Evolutionary conservation across 2,888 invertebrate species (phyloP).

Genomic region (Mimumesa dahlbomi): DNA sequence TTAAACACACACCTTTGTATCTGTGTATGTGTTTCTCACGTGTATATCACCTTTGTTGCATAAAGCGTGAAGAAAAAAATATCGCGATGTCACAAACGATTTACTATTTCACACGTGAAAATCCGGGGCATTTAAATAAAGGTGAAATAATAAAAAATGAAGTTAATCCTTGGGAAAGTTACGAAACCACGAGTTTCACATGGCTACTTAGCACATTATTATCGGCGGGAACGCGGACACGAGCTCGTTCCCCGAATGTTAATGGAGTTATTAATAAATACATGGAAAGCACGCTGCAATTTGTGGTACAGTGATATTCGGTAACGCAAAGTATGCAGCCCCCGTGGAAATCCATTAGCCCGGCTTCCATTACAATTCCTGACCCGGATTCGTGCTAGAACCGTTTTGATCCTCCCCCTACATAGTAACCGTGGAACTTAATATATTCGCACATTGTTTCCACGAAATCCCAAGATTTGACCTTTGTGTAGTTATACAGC

Average conservation of each 20-base stretch:
- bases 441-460: slow-evolving; percentile 27
- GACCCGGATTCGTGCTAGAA: slow-evolving; percentile 10
- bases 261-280: background rate
- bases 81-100: too few relatives aligned
- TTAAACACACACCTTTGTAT: too few relatives aligned
- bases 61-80: too few relatives aligned
- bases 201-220: too few relatives aligned
- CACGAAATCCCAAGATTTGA: slow-evolving; percentile 3
- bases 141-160: too few relatives aligned
- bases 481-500: background rate
- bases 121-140: too few relatives aligned
- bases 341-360: slow-evolving; percentile 24
- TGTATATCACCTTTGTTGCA: background rate
- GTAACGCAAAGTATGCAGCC: slow-evolving; percentile 14
- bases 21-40: slow-evolving; percentile 15
- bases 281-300: slow-evolving; percentile 1
- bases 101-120: too few relatives aligned
- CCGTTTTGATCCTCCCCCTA: slow-evolving; percentile 27
- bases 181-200: too few relatives aligned
- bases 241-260: too few relatives aligned
- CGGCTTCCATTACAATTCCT: slow-evolving; percentile 24
- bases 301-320: slow-evolving; percentile 24
- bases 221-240: too few relatives aligned
- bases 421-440: slow-evolving; percentile 11
- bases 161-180: too few relatives aligned